Evolutionary conservation across 2,888 invertebrate genomes (phyloP).

Genomic region (Epirrhoe tristata): DNA sequence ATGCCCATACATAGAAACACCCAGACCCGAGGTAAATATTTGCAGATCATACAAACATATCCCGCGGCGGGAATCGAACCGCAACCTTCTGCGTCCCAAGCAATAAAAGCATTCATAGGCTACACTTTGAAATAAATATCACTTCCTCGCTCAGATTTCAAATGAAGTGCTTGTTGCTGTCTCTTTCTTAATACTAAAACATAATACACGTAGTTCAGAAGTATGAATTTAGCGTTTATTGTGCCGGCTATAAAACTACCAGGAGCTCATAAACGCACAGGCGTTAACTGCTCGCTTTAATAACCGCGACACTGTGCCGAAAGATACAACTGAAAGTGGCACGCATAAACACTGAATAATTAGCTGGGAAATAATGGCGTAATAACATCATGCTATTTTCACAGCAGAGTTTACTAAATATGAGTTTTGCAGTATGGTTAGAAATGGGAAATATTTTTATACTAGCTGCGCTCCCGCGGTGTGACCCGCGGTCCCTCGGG

Average conservation of each 20-base stretch:
- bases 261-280: conserved; percentile 5
- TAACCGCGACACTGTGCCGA: conserved; percentile 34
- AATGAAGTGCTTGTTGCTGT: neutral
- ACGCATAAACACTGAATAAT: conserved; percentile 23
- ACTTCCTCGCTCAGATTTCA: too few species aligned
- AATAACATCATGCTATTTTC: conserved; percentile 8
- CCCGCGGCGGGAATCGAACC: too few species aligned
- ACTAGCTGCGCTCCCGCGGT: too few species aligned
- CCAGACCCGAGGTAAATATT: too few species aligned
- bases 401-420: conserved; percentile 33
- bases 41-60: too few species aligned
- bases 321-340: conserved; percentile 26
- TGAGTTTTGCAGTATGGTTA: neutral
- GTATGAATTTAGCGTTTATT: conserved; percentile 16
- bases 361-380: neutral
- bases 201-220: neutral
- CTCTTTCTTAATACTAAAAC: neutral
- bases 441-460: neutral
- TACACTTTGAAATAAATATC: too few species aligned
- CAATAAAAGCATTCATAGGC: too few species aligned
- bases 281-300: conserved; percentile 34
- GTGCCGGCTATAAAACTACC: conserved; percentile 24
- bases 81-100: too few species aligned
- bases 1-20: too few species aligned
- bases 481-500: too few species aligned